Evolutionary conservation across 1,140 invertebrate species (phyloP).

Genomic region (Melitaea cinxia): DNA sequence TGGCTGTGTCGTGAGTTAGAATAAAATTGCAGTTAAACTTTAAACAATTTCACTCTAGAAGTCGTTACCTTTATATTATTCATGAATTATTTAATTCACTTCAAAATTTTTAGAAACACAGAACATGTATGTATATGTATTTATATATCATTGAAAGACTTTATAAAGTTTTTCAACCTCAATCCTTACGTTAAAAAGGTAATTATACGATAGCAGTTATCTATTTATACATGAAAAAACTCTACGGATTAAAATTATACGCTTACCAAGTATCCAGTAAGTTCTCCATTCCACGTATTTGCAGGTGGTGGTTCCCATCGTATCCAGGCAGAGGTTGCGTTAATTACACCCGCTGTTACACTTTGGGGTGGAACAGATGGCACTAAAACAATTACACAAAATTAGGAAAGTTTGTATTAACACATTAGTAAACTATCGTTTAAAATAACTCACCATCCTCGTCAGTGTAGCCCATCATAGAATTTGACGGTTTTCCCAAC

Average conservation of each 20-base stretch:
- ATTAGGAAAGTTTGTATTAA: background rate
- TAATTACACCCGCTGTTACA: conserved; percentile 89
- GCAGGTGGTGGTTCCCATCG: conserved; percentile 89
- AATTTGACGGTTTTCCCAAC: conserved; percentile 90
- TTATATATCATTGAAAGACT: no score
- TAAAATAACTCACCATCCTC: conserved; percentile 85
- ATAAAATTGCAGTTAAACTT: no score
- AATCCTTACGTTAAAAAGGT: no score
- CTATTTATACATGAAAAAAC: no score
- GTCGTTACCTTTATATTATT: no score
- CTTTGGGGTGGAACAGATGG: conserved; percentile 87
- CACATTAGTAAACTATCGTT: background rate
- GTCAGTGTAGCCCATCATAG: conserved; percentile 85
- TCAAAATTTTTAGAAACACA: no score
- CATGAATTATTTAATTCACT: no score
- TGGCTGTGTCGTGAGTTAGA: no score
- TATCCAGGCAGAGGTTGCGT: conserved; percentile 88
- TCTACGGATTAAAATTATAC: conserved; percentile 4
- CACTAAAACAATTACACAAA: conserved; percentile 59
- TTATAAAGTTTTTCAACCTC: no score
- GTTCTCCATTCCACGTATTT: conserved; percentile 87
- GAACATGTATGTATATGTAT: no score
- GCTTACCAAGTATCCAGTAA: conserved; percentile 89
- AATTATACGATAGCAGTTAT: no score
- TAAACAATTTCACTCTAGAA: no score